A percentile compares a stretch with the other conserved stretches of the same genome.
Evolutionary conservation across 2,888 invertebrate species (phyloP).

Genomic region (Pristionchus mayeri): DNA sequence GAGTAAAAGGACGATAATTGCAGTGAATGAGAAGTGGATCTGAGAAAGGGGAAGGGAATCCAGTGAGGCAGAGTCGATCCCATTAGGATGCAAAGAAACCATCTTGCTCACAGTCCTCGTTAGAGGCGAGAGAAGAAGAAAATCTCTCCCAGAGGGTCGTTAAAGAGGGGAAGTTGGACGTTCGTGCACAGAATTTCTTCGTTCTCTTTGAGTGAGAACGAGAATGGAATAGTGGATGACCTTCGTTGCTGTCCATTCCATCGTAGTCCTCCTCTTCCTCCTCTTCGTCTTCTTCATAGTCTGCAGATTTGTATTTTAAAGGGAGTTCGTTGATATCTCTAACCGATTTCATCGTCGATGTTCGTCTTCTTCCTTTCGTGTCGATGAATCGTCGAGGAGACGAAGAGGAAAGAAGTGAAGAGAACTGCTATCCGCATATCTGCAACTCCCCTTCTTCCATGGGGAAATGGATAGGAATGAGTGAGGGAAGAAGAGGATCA

Average conservation of each 20-base stretch:
- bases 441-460: neutral
- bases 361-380: neutral
- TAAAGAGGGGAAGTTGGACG: neutral
- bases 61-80: neutral
- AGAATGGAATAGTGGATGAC: neutral
- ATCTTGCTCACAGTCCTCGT: neutral
- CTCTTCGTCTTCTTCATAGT: slow-evolving; percentile 16
- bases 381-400: neutral
- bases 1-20: slow-evolving; percentile 16
- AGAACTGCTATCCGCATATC: neutral
- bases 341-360: neutral
- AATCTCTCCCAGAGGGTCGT: neutral
- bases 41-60: neutral
- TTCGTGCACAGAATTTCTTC: neutral
- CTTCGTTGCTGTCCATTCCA: neutral
- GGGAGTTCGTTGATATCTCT: neutral
- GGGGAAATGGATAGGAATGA: too few species aligned
- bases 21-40: neutral
- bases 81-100: slow-evolving; percentile 1
- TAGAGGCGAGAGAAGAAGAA: neutral
- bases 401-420: neutral
- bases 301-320: neutral
- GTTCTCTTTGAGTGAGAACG: neutral
- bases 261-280: neutral
- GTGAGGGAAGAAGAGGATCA: neutral